Evolutionary conservation across 2,113 vertebrate species (phyloP), one percentile per base, ranked within the genome.

Genomic region (Corapipo altera): DNA sequence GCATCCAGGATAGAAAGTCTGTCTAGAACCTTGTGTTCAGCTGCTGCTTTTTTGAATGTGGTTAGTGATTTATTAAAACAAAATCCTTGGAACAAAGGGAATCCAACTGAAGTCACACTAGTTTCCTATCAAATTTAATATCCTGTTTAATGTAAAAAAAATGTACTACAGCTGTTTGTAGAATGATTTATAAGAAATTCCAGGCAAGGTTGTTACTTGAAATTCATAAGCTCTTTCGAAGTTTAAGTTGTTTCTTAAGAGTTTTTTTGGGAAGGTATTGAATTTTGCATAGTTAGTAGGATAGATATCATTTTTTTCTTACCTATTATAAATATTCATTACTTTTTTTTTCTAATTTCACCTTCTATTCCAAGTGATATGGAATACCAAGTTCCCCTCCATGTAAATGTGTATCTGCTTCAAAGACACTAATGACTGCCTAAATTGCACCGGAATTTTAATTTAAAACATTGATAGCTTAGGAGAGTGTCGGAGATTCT

Each of bases 71-170:
- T 51, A 86, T 83, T 62, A 17, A 82, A 85, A 72, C 39, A 65
- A 85, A 92, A 49, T 54, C 23, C 11, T 54, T 61, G 41, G 61
- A 58, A 58, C 69, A 91, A 76, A 94, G 62, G 12, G 52, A 73
- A 79, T 76, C 44, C 62, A 58, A 41, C 44, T 84, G 59, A 62
- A 88, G 46, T 49, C 54, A 76, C 44, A 27, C 74, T 82, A 55
- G 39, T 94, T 65, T 81, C 44, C 86, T 70, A 73, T 80, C 43
- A 87, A 91, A 33, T 91, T 54, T 75, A 92, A 67, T 96, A 82
- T 84, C 73, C 81, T 33, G 13, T 85, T 85, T 73, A 58, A 94
- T 58, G 54, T 55, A 46, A 83, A 86, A 83, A 86, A 83, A 90
- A 49, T 5, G 20, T 13, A 15, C 61, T 76, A 70, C 35, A 83